Base-by-base conservation (phyloP, 2,888 invertebrate genomes). In the Tubiluchus corallicola region DNA sequence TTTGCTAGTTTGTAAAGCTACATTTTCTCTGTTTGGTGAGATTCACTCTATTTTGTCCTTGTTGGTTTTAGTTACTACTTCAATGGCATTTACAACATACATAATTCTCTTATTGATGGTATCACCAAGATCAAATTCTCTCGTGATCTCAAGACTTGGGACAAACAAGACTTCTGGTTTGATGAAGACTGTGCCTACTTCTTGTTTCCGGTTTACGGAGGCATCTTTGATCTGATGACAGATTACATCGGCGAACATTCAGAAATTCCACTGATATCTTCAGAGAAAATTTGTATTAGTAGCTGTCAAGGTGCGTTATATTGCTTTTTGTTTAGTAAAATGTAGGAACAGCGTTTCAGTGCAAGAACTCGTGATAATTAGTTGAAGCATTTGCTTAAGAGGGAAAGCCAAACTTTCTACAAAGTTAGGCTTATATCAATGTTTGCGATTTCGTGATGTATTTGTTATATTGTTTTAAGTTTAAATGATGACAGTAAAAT, bases 131-230 rank as follows among this genome's bases (percentile, higher is more conserved):
- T 29, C 29, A n/a, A 29, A n/a, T 29, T 29, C 29, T 29, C 29
- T 9, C 29, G 29, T n/a, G 29, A 29, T n/a, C 29, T 9, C 29
- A 29, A 29, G 29, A 29, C 29, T 9, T 29, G 29, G 29, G 29
- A 29, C 29, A n/a, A 29, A n/a, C 9, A 29, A 9, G 29, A 29
- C 29, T 29, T 29, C 29, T 29, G 29, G 29, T 29, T 29, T n/a
- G 29, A 29, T n/a, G 29, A 29, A 9, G 29, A 29, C 29, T 29
- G 29, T n/a, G 29, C 29, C 29, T 29, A 29, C 29, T 29, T 29
- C 29, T n/a, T 29, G 29, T 29, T 29, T n/a, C 29, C 29, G 9
- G 29, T 29, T 29, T 29, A 29, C 29, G 29, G 29, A 9, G 29
- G 29, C 9, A n/a, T 29, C 9, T 29, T 29, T n/a, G 29, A 29